These are phyloP conservation scores for Catamblyrhynchus diadema DNA, from an alignment of 2,797 vertebrate genomes.

Conservation along the genomic window DNA sequence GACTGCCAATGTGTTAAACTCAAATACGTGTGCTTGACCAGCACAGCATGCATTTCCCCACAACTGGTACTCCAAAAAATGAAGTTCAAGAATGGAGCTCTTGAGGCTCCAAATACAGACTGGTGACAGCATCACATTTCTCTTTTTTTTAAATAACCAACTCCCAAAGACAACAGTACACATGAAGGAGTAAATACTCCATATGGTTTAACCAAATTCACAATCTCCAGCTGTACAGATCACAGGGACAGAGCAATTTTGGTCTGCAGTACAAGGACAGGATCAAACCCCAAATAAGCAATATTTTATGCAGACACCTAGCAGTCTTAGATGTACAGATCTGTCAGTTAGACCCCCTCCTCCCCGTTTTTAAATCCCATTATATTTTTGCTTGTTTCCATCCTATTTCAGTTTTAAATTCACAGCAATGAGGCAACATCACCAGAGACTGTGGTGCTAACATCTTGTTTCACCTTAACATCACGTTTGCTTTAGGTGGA, in stretches of 20 bases:
- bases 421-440: not conserved
- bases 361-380: not conserved
- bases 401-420: not conserved
- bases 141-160: not conserved
- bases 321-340: not conserved
- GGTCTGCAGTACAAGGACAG: not conserved
- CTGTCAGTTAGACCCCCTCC: not conserved
- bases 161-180: not conserved
- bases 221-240: not conserved
- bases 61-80: not conserved
- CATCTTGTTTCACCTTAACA: not conserved
- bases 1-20: not conserved
- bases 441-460: not conserved
- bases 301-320: not conserved
- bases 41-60: not conserved
- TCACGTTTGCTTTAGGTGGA: not conserved
- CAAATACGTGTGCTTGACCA: accelerated
- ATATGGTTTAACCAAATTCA: slow-evolving; percentile 12
- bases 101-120: not conserved
- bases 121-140: not conserved
- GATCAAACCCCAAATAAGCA: not conserved
- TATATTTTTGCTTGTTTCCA: not conserved
- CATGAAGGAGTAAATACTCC: not conserved
- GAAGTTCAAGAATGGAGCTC: not conserved
- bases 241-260: not conserved